Evolutionary conservation across 2,888 invertebrate genomes (phyloP).

Genomic region (Lithodes maja): DNA sequence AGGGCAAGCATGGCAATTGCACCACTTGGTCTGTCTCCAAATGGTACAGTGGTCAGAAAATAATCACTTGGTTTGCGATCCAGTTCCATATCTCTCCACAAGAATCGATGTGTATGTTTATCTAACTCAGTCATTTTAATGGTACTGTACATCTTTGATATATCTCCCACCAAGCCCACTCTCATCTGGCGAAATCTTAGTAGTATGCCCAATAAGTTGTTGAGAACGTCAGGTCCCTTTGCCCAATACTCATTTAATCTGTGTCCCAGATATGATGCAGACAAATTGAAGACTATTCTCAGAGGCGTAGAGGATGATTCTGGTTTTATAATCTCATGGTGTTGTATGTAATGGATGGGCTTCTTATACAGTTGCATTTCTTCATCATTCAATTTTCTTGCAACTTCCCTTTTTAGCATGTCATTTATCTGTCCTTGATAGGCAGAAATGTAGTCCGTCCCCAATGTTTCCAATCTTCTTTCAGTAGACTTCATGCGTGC

Average conservation of each 20-base stretch:
- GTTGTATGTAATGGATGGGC: constrained; percentile 39
- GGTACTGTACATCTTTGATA: constrained; percentile 34
- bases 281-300: constrained; percentile 21
- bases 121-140: constrained; percentile 4
- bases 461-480: constrained; percentile 11
- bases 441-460: not conserved
- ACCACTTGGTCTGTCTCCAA: constrained; percentile 39
- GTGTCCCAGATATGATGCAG: not conserved
- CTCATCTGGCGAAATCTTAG: not conserved
- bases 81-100: constrained; percentile 26
- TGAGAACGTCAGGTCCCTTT: constrained; percentile 24
- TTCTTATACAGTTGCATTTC: constrained; percentile 17
- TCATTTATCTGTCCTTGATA: constrained; percentile 37
- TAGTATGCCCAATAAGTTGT: not conserved
- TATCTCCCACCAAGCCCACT: constrained; percentile 7
- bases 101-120: constrained; percentile 27
- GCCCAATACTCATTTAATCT: constrained; percentile 16
- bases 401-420: not conserved
- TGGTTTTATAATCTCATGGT: constrained; percentile 29
- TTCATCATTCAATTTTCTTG: not conserved
- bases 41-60: not conserved
- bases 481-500: not conserved
- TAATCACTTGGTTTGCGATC: constrained; percentile 1
- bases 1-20: constrained; percentile 32
- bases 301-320: not conserved